Evolutionary conservation across 2,888 invertebrate genomes (phyloP).

Genomic region (Panopea generosa): DNA sequence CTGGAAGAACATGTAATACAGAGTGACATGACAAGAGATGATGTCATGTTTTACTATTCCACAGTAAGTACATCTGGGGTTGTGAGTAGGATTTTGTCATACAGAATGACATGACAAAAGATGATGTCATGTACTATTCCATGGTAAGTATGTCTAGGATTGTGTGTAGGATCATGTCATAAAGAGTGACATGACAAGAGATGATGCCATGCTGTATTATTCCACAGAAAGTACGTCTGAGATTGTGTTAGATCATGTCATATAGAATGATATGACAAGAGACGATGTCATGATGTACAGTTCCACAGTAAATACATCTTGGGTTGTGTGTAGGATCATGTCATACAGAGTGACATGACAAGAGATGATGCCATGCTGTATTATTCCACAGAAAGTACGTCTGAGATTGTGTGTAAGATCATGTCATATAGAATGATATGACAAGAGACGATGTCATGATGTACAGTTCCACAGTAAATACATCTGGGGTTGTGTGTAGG

Average conservation of each 20-base stretch:
- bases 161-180: constrained; percentile 87
- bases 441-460: too few relatives aligned
- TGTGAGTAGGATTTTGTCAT: too few relatives aligned
- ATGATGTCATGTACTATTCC: constrained; percentile 88
- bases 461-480: constrained; percentile 87
- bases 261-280: constrained; percentile 84
- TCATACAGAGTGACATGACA: constrained; percentile 86
- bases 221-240: constrained; percentile 86
- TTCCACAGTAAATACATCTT: constrained; percentile 87
- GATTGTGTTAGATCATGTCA: too few relatives aligned
- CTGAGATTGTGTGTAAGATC: too few relatives aligned
- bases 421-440: constrained; percentile 84
- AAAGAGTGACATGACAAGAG: constrained; percentile 86
- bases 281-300: constrained; percentile 88
- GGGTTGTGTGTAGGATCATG: constrained; percentile 87
- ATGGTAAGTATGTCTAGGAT: constrained; percentile 86
- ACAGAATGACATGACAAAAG: too few relatives aligned
- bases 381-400: constrained; percentile 87
- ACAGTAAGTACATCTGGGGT: too few relatives aligned
- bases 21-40: too few relatives aligned
- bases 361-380: constrained; percentile 87
- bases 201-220: constrained; percentile 87
- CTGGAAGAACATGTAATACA: constrained; percentile 87
- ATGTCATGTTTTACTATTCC: too few relatives aligned
- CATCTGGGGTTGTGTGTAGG: too few relatives aligned